These are phyloP conservation scores for Globodera ellingtonae DNA, from an alignment of 1,140 invertebrate genomes.

Conservation along the genomic window DNA sequence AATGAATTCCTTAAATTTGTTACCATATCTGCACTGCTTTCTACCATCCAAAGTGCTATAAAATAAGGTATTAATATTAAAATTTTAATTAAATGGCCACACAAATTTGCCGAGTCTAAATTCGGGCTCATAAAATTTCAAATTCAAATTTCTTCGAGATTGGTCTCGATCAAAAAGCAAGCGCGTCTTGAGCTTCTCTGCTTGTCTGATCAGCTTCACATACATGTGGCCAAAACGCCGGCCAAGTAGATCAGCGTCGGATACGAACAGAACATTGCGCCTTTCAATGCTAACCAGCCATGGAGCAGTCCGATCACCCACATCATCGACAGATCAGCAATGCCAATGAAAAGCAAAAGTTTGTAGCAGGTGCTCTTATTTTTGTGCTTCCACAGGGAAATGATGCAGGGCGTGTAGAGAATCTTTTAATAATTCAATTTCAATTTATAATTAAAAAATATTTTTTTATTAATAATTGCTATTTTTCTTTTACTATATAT, in stretches of 20 bases:
- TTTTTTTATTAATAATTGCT: too few species aligned
- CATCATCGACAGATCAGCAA: slow-evolving; percentile 16
- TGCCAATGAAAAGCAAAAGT: slow-evolving; percentile 12
- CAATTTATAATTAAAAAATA: too few species aligned
- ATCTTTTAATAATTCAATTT: background rate
- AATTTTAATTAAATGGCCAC: background rate
- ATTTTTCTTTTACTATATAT: too few species aligned
- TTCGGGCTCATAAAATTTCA: too few species aligned
- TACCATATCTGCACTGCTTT: slow-evolving; percentile 23
- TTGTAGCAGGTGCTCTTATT: slow-evolving; percentile 5
- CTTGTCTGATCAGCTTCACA: too few species aligned
- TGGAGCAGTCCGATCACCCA: slow-evolving; percentile 27
- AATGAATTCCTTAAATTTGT: background rate
- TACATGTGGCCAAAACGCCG: slow-evolving; percentile 4
- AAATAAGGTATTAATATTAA: background rate
- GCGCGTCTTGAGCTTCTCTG: too few species aligned
- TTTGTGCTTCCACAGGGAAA: slow-evolving; percentile 15
- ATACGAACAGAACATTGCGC: slow-evolving; percentile 23
- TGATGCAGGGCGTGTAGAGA: slow-evolving; percentile 10
- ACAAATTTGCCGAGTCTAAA: background rate
- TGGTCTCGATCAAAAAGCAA: too few species aligned
- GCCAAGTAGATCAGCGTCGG: slow-evolving; percentile 24
- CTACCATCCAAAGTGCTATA: slow-evolving; percentile 15
- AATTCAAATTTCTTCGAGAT: too few species aligned
- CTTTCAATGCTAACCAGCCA: slow-evolving; percentile 1